These are phyloP conservation scores for Nothobranchius furzeri DNA, from an alignment of 2,113 vertebrate genomes.

Conservation along the genomic window DNA sequence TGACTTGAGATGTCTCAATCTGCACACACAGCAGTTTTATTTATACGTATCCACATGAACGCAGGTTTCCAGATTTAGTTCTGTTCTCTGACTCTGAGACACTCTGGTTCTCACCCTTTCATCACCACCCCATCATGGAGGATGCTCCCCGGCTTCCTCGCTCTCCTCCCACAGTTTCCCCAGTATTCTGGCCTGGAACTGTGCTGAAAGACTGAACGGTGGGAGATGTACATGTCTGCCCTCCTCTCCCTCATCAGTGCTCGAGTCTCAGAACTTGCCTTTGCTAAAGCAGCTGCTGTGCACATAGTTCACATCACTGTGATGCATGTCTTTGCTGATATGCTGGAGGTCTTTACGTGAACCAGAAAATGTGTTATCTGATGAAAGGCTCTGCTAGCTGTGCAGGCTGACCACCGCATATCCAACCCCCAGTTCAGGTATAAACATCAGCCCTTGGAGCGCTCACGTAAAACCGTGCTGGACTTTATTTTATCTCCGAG, in stretches of 20 bases:
- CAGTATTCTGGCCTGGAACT: slow-evolving; percentile 61
- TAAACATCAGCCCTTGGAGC: slow-evolving; percentile 37
- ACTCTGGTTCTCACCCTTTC: slow-evolving; percentile 65
- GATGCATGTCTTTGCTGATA: slow-evolving; percentile 82
- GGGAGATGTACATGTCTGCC: slow-evolving; percentile 57
- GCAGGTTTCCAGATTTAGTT: slow-evolving; percentile 20
- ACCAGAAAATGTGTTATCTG: slow-evolving; percentile 91
- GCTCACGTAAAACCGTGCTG: slow-evolving; percentile 43
- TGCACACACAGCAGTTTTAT: not conserved
- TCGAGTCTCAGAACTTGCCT: slow-evolving; percentile 48
- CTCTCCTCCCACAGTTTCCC: slow-evolving; percentile 47
- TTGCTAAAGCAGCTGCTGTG: slow-evolving; percentile 51
- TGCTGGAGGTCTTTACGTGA: slow-evolving; percentile 83
- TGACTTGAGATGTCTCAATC: slow-evolving; percentile 3
- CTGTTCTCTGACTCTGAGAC: slow-evolving; percentile 26
- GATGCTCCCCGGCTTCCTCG: slow-evolving; percentile 13
- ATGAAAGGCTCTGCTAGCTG: slow-evolving; percentile 81
- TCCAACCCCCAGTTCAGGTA: slow-evolving; percentile 59
- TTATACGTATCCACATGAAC: not conserved
- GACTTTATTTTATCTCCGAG: slow-evolving; percentile 69
- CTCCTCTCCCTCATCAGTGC: slow-evolving; percentile 61
- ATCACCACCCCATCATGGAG: slow-evolving; percentile 48
- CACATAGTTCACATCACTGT: slow-evolving; percentile 74
- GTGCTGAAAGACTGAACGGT: slow-evolving; percentile 79
- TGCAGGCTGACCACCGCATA: slow-evolving; percentile 68